phyloP scores from a whole-genome alignment of 2,888 invertebrate species.

The Horisme vitalbata region DNA sequence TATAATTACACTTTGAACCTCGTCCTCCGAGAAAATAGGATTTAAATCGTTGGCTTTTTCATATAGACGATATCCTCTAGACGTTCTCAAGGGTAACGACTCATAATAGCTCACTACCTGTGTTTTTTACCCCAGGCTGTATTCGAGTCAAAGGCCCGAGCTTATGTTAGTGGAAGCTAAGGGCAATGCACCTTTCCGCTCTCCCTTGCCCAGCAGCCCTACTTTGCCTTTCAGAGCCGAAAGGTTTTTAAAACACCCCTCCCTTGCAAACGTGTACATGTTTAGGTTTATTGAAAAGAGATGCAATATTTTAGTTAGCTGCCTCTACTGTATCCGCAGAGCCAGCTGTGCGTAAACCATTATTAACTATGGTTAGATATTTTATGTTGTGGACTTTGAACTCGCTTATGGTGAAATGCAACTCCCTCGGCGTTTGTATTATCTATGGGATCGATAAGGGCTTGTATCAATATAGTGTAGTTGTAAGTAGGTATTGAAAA shows the following conservation, averaged over 20 bases:
- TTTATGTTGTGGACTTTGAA: conserved; percentile 78
- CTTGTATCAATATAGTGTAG: conserved; percentile 41
- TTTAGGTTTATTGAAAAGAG: conserved; percentile 67
- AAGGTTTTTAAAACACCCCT: conserved; percentile 59
- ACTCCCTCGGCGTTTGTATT: conserved; percentile 56
- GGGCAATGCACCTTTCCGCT: conserved; percentile 79
- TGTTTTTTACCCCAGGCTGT: conserved; percentile 70
- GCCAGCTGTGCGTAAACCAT: conserved; percentile 70
- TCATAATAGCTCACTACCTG: conserved; percentile 75
- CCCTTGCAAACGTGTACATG: conserved; percentile 58
- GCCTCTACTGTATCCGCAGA: conserved; percentile 64
- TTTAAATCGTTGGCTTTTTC: conserved; percentile 25
- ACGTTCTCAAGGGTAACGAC: conserved; percentile 76
- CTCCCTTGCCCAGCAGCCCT: conserved; percentile 82
- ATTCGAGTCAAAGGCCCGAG: conserved; percentile 72
- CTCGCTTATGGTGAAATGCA: conserved; percentile 71
- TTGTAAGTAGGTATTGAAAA: conserved; percentile 40
- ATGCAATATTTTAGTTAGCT: conserved; percentile 64
- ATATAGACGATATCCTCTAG: conserved; percentile 61
- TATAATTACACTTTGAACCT: conserved; percentile 4
- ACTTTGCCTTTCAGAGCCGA: conserved; percentile 70
- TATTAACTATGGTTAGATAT: conserved; percentile 61
- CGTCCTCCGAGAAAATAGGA: conserved; percentile 18
- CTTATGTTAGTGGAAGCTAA: conserved; percentile 68
- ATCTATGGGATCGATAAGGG: conserved; percentile 60